Percentiles rank a stretch among this genome's conserved stretches.
Evolutionary conservation across 2,113 vertebrate species (phyloP).

Genomic region (Myanophis thanlyinensis): DNA sequence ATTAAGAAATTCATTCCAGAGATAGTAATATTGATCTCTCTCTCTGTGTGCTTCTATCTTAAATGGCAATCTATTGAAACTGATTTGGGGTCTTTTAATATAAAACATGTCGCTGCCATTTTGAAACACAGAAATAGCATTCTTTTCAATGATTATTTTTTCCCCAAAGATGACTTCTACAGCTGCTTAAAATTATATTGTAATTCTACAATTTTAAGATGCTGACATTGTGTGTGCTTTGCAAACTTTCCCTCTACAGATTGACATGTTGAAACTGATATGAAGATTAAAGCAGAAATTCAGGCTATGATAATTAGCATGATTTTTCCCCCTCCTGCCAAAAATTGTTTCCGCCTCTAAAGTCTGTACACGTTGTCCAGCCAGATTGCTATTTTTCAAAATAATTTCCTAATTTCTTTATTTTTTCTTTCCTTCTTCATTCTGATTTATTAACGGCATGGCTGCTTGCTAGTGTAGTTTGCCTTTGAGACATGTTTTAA

Average conservation of each 20-base stretch:
- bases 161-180: background rate
- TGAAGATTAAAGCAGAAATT: background rate
- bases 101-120: background rate
- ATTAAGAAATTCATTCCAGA: background rate
- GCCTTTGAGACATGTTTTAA: background rate
- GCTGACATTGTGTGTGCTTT: background rate
- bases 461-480: background rate
- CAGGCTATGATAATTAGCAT: background rate
- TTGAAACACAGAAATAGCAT: background rate
- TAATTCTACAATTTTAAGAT: background rate
- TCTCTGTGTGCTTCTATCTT: background rate
- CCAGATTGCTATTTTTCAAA: conserved; percentile 16
- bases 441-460: conserved; percentile 12
- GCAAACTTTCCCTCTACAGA: background rate
- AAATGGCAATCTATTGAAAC: background rate
- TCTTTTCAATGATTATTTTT: background rate
- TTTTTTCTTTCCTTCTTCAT: background rate
- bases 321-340: background rate
- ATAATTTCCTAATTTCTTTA: background rate
- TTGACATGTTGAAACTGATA: background rate
- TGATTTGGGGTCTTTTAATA: background rate
- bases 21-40: background rate
- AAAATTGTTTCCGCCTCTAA: background rate
- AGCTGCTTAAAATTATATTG: background rate
- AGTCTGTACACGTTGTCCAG: background rate